Conservation (phyloP, 2,113 vertebrate species). For the Acrocephalus arundinaceus region DNA sequence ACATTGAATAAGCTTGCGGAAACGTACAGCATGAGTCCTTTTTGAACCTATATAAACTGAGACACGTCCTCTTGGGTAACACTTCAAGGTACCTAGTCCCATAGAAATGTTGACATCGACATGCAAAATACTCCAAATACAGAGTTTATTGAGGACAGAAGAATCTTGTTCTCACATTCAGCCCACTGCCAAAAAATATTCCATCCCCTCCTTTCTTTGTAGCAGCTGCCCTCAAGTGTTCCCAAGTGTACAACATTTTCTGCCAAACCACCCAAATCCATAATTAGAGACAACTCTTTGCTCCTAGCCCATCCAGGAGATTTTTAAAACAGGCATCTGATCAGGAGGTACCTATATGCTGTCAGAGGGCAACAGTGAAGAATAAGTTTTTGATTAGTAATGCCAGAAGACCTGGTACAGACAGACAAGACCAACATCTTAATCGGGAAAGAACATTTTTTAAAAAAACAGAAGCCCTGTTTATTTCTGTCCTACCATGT, state of each 20-base stretch:
- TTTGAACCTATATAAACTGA: not conserved
- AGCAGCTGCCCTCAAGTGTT: not conserved
- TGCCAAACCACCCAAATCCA: not conserved
- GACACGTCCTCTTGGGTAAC: not conserved
- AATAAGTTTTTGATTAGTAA: not conserved
- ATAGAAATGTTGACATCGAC: not conserved
- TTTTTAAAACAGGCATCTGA: not conserved
- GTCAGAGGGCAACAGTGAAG: not conserved
- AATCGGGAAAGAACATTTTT: not conserved
- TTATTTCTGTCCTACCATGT: not conserved
- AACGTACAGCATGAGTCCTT: not conserved
- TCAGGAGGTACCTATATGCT: not conserved
- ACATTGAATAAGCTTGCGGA: not conserved
- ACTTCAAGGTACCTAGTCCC: not conserved
- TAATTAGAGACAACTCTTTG: not conserved
- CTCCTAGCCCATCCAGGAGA: not conserved
- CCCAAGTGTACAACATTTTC: not conserved
- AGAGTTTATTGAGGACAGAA: not conserved
- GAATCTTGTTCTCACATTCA: not conserved
- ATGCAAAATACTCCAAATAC: not conserved
- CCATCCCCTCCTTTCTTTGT: not conserved
- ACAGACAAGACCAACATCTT: not conserved
- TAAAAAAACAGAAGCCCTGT: not conserved
- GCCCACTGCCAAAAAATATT: not conserved
- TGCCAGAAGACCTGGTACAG: not conserved